Base-by-base conservation (phyloP, 2,113 vertebrate genomes). In the Corapipo altera region DNA sequence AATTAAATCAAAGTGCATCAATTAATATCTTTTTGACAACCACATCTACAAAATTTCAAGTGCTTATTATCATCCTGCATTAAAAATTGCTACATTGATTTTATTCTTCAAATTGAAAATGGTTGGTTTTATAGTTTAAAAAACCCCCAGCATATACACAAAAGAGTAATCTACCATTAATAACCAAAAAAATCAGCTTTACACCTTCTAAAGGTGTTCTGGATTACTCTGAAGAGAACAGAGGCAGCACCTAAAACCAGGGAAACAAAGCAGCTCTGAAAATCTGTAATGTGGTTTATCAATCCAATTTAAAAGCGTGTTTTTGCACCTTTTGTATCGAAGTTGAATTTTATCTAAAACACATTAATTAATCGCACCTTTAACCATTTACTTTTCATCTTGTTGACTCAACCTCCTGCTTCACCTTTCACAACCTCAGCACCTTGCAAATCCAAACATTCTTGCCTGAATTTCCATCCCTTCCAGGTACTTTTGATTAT, bases 61-160 rank as follows among this genome's bases (percentile, higher is more conserved):
- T 9, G 28, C 37, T 80, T 35, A 26, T 30, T 35, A 28, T 27
- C 49, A 84, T 8, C 16, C 30, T 54, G 41, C 41, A 61, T 19
- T 30, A 21, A 51, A 44, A 85, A 48, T 4, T 15, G 70, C 5
- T 23, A 11, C 9, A 19, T 62, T 24, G 28, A 35, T n/a, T 88
- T 20, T 37, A 33, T 11, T 65, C 15, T 67, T 86, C 33, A 41
- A 37, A 76, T 30, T 57, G 61, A 48, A 69, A 52, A 59, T 4
- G 20, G 2, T 12, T 28, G 15, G 3, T 46, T 72, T 87, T 11
- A 23, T 6, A 83, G 30, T 32, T 83, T 39, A 12, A 77, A 52
- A 77, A 75, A 46, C 0, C 0, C 32, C 0, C 32, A 54, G 5
- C 10, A 43, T 5, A 22, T 5, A 43, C 6, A n/a, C 11, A 55